phyloP scores from a whole-genome alignment of 1,140 invertebrate genomes.

The Drosophila funebris region DNA sequence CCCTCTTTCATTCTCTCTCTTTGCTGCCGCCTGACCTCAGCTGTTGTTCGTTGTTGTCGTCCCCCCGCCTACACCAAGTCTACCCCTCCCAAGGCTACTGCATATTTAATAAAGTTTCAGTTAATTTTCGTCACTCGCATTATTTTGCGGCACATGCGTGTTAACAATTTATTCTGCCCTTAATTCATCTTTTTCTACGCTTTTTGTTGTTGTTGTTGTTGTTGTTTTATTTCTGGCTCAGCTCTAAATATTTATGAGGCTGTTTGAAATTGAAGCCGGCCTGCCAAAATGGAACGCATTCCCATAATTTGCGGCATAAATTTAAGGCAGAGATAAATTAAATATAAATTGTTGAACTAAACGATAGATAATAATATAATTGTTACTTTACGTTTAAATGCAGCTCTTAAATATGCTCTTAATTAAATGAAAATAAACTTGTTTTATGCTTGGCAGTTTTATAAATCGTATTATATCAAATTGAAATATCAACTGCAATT shows the following conservation, averaged over 20 bases:
- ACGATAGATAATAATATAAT: neutral
- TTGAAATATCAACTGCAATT: constrained; percentile 12
- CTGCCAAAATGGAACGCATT: neutral
- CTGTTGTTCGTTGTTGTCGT: neutral
- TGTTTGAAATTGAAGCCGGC: constrained; percentile 10
- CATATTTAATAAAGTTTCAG: constrained; percentile 77
- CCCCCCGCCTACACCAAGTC: neutral
- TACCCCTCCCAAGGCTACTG: constrained; percentile 28
- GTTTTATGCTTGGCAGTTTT: neutral
- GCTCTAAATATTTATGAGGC: constrained; percentile 70
- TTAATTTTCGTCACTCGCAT: constrained; percentile 75
- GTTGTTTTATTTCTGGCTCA: constrained; percentile 47
- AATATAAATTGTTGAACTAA: neutral
- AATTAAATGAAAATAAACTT: constrained; percentile 1
- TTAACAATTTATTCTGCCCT: constrained; percentile 64
- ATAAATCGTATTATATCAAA: constrained; percentile 15
- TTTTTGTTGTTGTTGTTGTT: constrained; percentile 37
- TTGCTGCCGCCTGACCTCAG: neutral
- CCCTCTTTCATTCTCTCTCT: too few species aligned
- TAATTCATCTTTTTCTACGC: constrained; percentile 5
- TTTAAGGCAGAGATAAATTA: neutral
- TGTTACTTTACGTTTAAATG: neutral
- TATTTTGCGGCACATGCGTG: constrained; percentile 75
- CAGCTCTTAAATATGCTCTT: neutral
- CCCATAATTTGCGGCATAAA: constrained; percentile 17